Evolutionary conservation across 2,113 vertebrate genomes (phyloP), one percentile per base, ranked within the genome.

Genomic region (Dicrurus megarhynchus): DNA sequence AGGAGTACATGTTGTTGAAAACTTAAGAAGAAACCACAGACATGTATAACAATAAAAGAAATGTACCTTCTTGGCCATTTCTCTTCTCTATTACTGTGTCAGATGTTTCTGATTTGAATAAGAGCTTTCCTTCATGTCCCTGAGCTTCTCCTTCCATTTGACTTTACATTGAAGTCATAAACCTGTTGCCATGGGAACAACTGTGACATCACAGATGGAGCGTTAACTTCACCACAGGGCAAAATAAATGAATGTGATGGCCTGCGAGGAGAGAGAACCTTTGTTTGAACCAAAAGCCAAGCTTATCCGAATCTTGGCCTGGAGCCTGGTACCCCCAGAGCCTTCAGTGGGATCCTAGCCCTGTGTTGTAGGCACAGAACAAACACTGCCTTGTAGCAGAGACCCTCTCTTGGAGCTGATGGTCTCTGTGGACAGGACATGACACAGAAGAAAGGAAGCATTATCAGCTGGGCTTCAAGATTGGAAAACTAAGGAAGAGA

Each of bases 241-340:
- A 94, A 97, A 96, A 92, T 89, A 96, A 93, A 93, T 87, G 90
- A n/a, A 33, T 35, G 35, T 37, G 95, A 90, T 92, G 92, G 93
- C 47, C 83, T 87, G 60, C 4, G 33, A 96, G 95, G 92, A 96
- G 88, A 93, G 90, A 86, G 90, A 93, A 91, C 83, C 83, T 95
- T 93, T 95, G 90, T 96, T 93, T 95, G 94, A 97, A 78, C 77
- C 84, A 96, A 89, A 91, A 96, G 80, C 90, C 90, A 93, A 95
- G 86, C 89, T 79, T 95, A 76, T 82, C 80, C 2, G 4, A 92
- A n/a, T 61, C 64, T 70, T 94, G 94, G 96, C 90, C 80, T 33
- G 11, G 19, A 92, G 76, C 96, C 94, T 33, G 4, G 73, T 33
- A 68, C 68, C 64, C 90, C 65, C 60, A 65, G 83, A 92, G 95